Base-by-base conservation (phyloP, 2,113 vertebrate genomes). In the Diphyllodes magnificus region DNA sequence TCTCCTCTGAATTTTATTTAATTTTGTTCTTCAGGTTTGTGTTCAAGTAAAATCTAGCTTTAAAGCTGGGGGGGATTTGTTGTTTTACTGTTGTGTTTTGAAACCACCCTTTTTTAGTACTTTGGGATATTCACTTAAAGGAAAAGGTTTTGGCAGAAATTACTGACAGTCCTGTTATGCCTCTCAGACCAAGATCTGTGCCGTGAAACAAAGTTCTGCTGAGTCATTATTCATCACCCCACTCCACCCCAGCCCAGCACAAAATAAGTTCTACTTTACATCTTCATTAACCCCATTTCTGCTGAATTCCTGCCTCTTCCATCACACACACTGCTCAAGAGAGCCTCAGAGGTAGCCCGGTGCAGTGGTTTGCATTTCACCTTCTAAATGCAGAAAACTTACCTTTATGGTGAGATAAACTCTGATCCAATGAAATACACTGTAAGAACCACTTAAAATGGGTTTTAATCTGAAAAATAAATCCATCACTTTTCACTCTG, bases 381-480 rank as follows among this genome's bases (percentile, higher is more conserved):
- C 16, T 78, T 56, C 57, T 47, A 76, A 65, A 57, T 20, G 35
- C 13, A 61, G 42, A 79, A 79, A 80, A 86, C 16, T 88, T 64
- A 15, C 45, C 76, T 78, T 77, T 45, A n/a, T 27, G 18, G 10
- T 83, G 35, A 86, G 91, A 65, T 66, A 93, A 77, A 57, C 70
- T 70, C 53, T 61, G 60, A 86, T 71, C 33, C 64, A 87, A 15
- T 61, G 19, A 12, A 54, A 71, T 44, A 42, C 19, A 9, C 13
- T 86, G 89, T 82, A 78, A 93, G 60, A 95, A 25, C 13, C 35
- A 57, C 40, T 66, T 92, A 9, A 95, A 96, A 65, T 72, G 30
- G 21, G 19, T 25, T 94, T 93, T 68, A 86, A 75, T 93, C 68
- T 71, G 28, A 60, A 92, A 96, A 95, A 86, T 25, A 60, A 70